Evolutionary conservation across 2,113 vertebrate species (phyloP).

Genomic region (Cyphomyrus plagiostoma): DNA sequence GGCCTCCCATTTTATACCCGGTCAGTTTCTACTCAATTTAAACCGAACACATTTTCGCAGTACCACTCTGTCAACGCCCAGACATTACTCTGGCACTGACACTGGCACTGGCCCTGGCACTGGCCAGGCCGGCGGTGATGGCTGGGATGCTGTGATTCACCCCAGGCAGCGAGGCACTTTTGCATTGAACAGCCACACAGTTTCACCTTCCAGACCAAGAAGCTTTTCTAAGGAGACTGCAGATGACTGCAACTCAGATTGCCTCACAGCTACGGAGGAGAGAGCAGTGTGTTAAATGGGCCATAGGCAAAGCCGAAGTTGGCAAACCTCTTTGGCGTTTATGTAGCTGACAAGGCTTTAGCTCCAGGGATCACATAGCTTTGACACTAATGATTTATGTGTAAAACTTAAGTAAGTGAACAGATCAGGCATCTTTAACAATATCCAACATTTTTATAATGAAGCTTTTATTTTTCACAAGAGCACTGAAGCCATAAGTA

Average conservation of each 20-base stretch:
- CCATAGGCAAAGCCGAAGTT: slow-evolving; percentile 43
- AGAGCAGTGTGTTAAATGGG: slow-evolving; percentile 51
- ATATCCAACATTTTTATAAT: not conserved
- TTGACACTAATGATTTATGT: slow-evolving; percentile 39
- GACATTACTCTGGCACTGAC: slow-evolving; percentile 1
- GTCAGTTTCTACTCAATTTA: slow-evolving; percentile 23
- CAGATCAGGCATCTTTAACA: slow-evolving; percentile 11
- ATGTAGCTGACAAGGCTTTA: slow-evolving; percentile 42
- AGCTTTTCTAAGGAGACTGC: slow-evolving; percentile 32
- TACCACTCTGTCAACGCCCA: not conserved
- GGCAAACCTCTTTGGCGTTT: slow-evolving; percentile 37
- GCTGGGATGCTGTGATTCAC: slow-evolving; percentile 10
- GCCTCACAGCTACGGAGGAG: slow-evolving; percentile 39
- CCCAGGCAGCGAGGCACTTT: slow-evolving; percentile 20
- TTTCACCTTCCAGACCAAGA: not conserved
- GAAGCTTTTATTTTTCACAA: not conserved
- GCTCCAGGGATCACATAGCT: slow-evolving; percentile 47
- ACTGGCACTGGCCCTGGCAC: not conserved
- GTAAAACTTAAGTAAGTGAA: slow-evolving; percentile 45
- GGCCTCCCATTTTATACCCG: not conserved
- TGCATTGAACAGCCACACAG: slow-evolving; percentile 9
- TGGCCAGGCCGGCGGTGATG: slow-evolving; percentile 11
- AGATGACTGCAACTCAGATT: slow-evolving; percentile 38
- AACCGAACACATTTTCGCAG: slow-evolving; percentile 15
- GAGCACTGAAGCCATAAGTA: not conserved